Base-by-base conservation (phyloP, 2,113 vertebrate genomes). In the Scomber scombrus region DNA sequence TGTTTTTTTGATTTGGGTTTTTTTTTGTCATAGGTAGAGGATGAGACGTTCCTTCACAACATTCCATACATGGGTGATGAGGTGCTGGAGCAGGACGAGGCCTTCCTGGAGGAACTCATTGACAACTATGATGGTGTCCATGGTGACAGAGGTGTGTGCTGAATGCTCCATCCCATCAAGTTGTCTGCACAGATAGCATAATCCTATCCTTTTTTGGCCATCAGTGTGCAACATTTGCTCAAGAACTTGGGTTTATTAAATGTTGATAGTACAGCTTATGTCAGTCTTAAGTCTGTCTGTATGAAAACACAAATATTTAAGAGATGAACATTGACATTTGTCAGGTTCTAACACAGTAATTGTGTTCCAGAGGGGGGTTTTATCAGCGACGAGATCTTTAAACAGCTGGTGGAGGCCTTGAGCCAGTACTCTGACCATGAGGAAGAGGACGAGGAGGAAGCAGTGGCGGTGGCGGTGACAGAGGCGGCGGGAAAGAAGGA, bases 61-160 rank as follows among this genome's bases (percentile, higher is more conserved):
- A 99, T 99, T 86, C 98, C 98, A 1, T 99, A 99, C 89, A 99
- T 99, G 98, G 98, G 98, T 0, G 98, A 99, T 0, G 97, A 97
- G 86, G 98, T 98, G 51, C 96, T 99, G 82, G 98, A 99, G 69
- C 97, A 99, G 87, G 98, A 99, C 31, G 98, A 99, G 88, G 98
- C 97, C 31, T 99, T 99, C 85, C 95, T 99, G 71, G 98, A 99
- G 87, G 98, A 99, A 56, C 95, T 99, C 67, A 99, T 99, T 57
- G 99, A 98, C 91, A 99, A 99, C 93, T 99, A 99, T 2, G 98
- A 99, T 0, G 98, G 98, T 40, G 97, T 99, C 64, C 98, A 99
- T 0, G 98, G 98, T 3, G 98, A 99, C 90, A 96, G 97, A 97
- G 98, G 98, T 99, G 91, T 84, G 81, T 84, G 23, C 18, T 49